Conservation (phyloP, 2,113 vertebrate genomes). For the Upupa epops region DNA sequence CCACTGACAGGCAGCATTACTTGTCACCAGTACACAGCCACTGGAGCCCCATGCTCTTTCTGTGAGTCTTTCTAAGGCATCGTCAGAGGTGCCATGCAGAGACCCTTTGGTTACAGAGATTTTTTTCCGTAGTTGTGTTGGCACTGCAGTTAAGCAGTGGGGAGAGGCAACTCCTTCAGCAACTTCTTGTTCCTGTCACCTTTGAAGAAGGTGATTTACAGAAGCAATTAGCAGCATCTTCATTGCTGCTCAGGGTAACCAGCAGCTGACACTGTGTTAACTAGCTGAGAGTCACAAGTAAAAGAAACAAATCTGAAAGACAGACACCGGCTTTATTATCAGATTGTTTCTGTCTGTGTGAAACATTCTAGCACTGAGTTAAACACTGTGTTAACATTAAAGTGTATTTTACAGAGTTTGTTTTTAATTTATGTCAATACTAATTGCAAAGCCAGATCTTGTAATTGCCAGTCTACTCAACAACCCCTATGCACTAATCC, state of each 20-base stretch:
- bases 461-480: background rate
- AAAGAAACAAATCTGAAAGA: background rate
- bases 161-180: background rate
- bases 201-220: background rate
- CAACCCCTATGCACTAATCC: background rate
- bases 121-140: background rate
- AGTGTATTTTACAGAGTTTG: background rate
- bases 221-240: conserved; percentile 28
- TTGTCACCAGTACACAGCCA: background rate
- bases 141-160: background rate
- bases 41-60: background rate
- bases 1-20: rapidly evolving
- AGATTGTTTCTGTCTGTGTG: background rate
- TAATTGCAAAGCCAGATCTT: conserved; percentile 11
- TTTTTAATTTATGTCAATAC: conserved; percentile 9
- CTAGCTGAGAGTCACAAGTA: background rate
- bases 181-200: background rate
- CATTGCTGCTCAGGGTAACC: background rate
- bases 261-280: background rate
- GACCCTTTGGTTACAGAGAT: background rate
- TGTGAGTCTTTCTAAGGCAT: background rate
- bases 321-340: background rate
- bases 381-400: conserved; percentile 8
- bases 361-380: background rate
- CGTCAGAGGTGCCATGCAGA: rapidly evolving